Evolutionary conservation across 2,888 invertebrate genomes (phyloP).

Genomic region (Meandrusa payeni): DNA sequence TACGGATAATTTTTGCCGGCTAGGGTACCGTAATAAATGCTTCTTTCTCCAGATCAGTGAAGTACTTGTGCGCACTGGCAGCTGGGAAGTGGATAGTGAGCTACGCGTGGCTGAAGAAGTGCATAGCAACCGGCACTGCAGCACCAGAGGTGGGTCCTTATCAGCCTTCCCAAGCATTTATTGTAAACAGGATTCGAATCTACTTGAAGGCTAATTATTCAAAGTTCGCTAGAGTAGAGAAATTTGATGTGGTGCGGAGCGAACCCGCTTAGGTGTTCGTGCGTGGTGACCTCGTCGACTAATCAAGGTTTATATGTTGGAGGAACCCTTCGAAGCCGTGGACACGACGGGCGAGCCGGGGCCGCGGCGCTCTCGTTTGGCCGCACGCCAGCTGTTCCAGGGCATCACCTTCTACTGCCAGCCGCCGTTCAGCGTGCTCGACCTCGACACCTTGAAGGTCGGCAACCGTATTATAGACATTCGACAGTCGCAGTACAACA

Average conservation of each 20-base stretch:
- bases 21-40: no score
- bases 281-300: no score
- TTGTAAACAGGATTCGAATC: no score
- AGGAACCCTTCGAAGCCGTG: conserved; percentile 76
- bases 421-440: conserved; percentile 67
- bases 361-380: conserved; percentile 67
- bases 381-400: conserved; percentile 59
- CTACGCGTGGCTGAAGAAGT: conserved; percentile 76
- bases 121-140: conserved; percentile 54
- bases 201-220: no score
- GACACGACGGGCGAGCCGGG: conserved; percentile 77
- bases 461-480: no score
- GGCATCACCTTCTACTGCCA: conserved; percentile 76
- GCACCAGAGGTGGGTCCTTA: conserved; percentile 63
- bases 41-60: conserved; percentile 78
- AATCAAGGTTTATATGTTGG: conserved; percentile 14
- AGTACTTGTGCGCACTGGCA: conserved; percentile 79
- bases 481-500: no score
- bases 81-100: conserved; percentile 80
- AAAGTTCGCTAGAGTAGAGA: no score
- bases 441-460: conserved; percentile 55
- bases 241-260: no score
- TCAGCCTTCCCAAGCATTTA: no score
- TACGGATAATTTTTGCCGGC: no score
- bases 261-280: no score